These are phyloP conservation scores for Danio kyathit DNA, from an alignment of 2,797 vertebrate genomes.

Conservation along the genomic window DNA sequence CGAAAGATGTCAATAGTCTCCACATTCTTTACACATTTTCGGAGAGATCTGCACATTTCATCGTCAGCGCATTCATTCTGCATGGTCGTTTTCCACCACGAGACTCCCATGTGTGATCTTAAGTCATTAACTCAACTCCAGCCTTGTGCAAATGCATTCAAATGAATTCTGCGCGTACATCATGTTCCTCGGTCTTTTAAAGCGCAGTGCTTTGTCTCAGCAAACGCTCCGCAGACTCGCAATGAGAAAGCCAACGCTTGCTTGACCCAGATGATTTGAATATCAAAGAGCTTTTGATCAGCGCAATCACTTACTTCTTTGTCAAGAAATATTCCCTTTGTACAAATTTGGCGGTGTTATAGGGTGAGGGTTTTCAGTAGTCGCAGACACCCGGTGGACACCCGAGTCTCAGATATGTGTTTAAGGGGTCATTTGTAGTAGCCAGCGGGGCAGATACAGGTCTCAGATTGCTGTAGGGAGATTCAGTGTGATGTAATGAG, in stretches of 20 bases:
- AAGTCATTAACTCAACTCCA: slow-evolving; percentile 52
- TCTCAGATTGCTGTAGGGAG: neutral
- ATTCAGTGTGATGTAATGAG: neutral
- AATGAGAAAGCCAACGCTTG: slow-evolving; percentile 43
- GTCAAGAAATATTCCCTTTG: slow-evolving; percentile 56
- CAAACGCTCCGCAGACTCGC: slow-evolving; percentile 43
- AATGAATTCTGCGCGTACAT: slow-evolving; percentile 56
- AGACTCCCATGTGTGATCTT: slow-evolving; percentile 19
- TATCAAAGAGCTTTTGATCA: slow-evolving; percentile 64
- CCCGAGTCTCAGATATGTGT: slow-evolving; percentile 1
- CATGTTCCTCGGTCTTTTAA: slow-evolving; percentile 42
- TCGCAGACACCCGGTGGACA: slow-evolving; percentile 23
- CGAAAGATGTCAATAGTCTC: slow-evolving; percentile 6
- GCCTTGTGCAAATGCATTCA: slow-evolving; percentile 57
- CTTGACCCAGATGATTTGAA: slow-evolving; percentile 61
- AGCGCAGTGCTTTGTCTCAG: slow-evolving; percentile 51
- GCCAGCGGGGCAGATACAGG: neutral
- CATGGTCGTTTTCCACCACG: neutral
- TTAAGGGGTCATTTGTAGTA: slow-evolving; percentile 7
- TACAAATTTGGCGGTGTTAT: slow-evolving; percentile 50
- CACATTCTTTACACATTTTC: slow-evolving; percentile 2
- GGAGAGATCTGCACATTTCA: neutral
- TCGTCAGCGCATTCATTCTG: neutral
- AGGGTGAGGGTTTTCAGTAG: slow-evolving; percentile 27
- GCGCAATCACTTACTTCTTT: slow-evolving; percentile 53